These are phyloP conservation scores for Bombus cullumanus DNA, from an alignment of 1,140 invertebrate species.

Conservation along the genomic window DNA sequence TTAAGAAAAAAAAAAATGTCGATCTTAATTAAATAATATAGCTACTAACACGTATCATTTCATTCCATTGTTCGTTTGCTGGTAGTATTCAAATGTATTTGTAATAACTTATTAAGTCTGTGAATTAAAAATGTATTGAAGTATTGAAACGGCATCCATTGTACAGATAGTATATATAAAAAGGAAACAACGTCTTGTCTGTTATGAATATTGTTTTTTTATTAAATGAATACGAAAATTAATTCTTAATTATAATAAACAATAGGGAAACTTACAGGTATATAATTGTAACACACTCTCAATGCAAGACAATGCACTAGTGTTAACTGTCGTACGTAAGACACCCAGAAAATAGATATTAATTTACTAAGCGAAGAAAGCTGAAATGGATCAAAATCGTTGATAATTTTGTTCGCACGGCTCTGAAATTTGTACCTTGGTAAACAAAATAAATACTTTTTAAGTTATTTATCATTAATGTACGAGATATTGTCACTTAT, in stretches of 20 bases:
- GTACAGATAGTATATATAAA: conserved; percentile 29
- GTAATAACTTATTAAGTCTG: conserved; percentile 28
- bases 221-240: conserved; percentile 7
- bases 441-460: conserved; percentile 66
- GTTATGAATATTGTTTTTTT: conserved; percentile 3
- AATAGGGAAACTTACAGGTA: not conserved
- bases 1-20: conserved; percentile 12
- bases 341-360: conserved; percentile 36
- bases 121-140: conserved; percentile 6
- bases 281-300: conserved; percentile 16
- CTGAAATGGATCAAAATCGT: conserved; percentile 40
- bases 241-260: not conserved
- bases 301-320: conserved; percentile 70
- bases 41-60: conserved; percentile 43
- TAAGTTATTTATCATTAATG: conserved; percentile 78
- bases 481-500: conserved; percentile 68
- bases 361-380: conserved; percentile 34
- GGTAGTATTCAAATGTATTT: conserved; percentile 17
- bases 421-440: conserved; percentile 65
- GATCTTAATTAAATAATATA: conserved; percentile 32
- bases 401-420: conserved; percentile 51
- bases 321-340: conserved; percentile 47
- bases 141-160: conserved; percentile 15
- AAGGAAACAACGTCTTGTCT: not conserved
- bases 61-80: conserved; percentile 51